phyloP scores from a whole-genome alignment of 2,888 invertebrate genomes.

The Mayetiola destructor region DNA sequence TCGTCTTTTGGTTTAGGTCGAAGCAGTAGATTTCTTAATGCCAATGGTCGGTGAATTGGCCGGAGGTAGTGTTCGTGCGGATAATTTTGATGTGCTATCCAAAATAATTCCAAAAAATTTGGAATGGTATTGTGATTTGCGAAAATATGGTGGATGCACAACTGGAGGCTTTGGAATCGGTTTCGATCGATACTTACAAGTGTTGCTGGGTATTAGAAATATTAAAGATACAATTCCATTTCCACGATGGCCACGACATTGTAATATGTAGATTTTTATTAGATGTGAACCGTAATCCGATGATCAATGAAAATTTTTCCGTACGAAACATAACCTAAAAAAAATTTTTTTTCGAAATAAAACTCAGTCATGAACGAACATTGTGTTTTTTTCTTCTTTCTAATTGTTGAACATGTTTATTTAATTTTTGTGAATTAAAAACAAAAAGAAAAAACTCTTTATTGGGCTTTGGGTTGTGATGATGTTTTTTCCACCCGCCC shows the following conservation, averaged over 20 bases:
- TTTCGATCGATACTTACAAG: conserved; percentile 79
- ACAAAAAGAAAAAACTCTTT: too few species aligned
- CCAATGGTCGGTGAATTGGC: conserved; percentile 86
- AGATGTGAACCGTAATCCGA: background rate
- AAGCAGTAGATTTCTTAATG: conserved; percentile 74
- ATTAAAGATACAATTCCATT: conserved; percentile 92
- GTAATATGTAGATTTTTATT: conserved; percentile 41
- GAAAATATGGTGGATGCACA: conserved; percentile 76
- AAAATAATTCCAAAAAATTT: conserved; percentile 44
- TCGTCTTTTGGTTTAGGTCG: conserved; percentile 47
- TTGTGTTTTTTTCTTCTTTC: too few species aligned
- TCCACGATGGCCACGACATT: conserved; percentile 86
- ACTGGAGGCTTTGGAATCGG: conserved; percentile 95
- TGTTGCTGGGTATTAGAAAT: conserved; percentile 64
- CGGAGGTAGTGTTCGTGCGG: conserved; percentile 90
- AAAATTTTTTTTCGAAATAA: too few species aligned
- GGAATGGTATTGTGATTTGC: conserved; percentile 78
- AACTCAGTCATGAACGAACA: too few species aligned
- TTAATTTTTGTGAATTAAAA: too few species aligned
- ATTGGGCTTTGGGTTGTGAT: too few species aligned
- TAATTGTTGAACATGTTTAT: too few species aligned
- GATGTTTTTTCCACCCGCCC: too few species aligned
- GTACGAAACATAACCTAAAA: too few species aligned
- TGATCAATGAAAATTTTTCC: too few species aligned
- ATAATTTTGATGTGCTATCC: conserved; percentile 48